Evolutionary conservation across 2,888 invertebrate species (phyloP).

Genomic region (Pachymerium ferrugineum): DNA sequence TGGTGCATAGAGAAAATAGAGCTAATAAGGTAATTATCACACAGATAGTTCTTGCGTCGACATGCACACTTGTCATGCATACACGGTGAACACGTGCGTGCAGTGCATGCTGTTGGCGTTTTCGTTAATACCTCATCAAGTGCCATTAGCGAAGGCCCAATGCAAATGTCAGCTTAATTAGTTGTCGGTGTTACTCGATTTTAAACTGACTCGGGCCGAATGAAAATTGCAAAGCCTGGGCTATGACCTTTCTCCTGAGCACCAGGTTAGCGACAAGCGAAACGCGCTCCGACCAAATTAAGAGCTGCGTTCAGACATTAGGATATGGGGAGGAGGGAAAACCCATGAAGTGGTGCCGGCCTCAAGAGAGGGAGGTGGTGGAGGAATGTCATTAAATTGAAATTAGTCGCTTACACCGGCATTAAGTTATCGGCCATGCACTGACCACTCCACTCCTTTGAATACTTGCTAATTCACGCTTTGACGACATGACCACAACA

Average conservation of each 20-base stretch:
- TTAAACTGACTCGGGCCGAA: conserved; percentile 22
- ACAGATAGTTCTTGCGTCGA: background rate
- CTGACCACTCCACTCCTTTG: conserved; percentile 8
- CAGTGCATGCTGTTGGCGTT: conserved; percentile 1
- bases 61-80: background rate
- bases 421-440: conserved; percentile 1
- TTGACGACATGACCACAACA: conserved; percentile 13
- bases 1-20: too few species aligned
- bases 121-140: conserved; percentile 29
- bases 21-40: too few species aligned
- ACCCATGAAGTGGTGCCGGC: background rate
- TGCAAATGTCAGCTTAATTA: conserved; percentile 30
- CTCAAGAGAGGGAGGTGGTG: background rate
- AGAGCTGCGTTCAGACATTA: conserved; percentile 4
- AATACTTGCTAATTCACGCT: conserved; percentile 13
- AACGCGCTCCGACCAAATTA: background rate
- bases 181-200: conserved; percentile 27
- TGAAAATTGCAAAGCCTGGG: conserved; percentile 20
- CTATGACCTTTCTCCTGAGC: background rate
- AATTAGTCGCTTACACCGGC: conserved; percentile 4
- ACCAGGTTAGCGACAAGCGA: conserved; percentile 2
- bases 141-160: conserved; percentile 25
- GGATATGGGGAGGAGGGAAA: background rate
- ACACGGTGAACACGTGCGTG: background rate
- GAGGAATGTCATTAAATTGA: conserved; percentile 13